These are phyloP conservation scores for Melikaiella ostensackeni DNA, from an alignment of 2,888 invertebrate genomes.

Conservation along the genomic window DNA sequence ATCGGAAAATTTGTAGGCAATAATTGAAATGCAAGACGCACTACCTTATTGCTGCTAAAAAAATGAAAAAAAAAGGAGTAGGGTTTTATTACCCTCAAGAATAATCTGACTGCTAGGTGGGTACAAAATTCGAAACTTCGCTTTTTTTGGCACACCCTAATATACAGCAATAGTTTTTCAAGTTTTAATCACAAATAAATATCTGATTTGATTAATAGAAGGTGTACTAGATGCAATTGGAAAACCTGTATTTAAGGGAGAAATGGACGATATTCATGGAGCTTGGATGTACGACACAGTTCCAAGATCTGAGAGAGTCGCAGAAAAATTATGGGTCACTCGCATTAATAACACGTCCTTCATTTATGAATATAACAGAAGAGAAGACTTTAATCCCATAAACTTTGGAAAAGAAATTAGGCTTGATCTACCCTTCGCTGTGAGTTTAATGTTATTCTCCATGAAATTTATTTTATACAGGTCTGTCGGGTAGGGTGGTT, in stretches of 20 bases:
- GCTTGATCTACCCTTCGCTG: slow-evolving; percentile 78
- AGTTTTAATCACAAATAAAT: neutral
- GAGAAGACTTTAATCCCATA: slow-evolving; percentile 79
- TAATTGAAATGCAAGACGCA: too few relatives aligned
- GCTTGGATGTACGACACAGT: slow-evolving; percentile 91
- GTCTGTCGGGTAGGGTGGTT: too few relatives aligned
- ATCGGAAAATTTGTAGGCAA: too few relatives aligned
- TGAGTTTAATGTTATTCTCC: slow-evolving; percentile 58
- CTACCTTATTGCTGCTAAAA: too few relatives aligned
- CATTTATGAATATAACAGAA: slow-evolving; percentile 88
- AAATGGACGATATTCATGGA: slow-evolving; percentile 87
- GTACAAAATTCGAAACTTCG: too few relatives aligned
- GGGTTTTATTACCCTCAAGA: too few relatives aligned
- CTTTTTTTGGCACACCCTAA: too few relatives aligned
- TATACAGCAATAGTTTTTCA: neutral
- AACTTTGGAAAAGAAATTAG: slow-evolving; percentile 76
- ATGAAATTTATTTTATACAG: neutral
- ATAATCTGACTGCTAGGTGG: too few relatives aligned
- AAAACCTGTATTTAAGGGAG: slow-evolving; percentile 93
- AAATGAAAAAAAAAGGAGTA: too few relatives aligned
- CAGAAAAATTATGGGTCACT: slow-evolving; percentile 91
- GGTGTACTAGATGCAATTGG: slow-evolving; percentile 94
- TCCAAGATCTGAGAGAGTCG: slow-evolving; percentile 78
- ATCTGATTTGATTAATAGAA: slow-evolving; percentile 79
- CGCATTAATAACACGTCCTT: slow-evolving; percentile 85